Percentiles rank a stretch among this genome's conserved stretches.
phyloP scores from a whole-genome alignment of 1,140 invertebrate genomes.

The Cryptotermes secundus region DNA sequence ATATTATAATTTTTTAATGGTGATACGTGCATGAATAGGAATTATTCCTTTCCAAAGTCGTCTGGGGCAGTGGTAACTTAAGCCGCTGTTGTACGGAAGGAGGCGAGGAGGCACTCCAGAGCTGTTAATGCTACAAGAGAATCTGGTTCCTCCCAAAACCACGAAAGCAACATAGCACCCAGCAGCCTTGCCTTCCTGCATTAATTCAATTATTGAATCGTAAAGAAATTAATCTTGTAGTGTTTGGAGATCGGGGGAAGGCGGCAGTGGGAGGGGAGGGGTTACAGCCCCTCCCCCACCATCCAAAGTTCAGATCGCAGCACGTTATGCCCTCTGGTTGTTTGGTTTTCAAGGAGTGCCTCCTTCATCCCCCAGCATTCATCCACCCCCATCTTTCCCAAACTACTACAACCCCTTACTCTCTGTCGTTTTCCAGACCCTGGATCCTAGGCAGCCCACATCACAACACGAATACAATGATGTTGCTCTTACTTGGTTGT shows the following conservation, averaged over 20 bases:
- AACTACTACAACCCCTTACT: slow-evolving; percentile 8
- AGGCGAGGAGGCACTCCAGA: background rate
- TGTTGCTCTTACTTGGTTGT: slow-evolving; percentile 22
- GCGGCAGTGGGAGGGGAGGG: background rate
- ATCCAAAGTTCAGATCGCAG: no score
- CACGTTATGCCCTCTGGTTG: slow-evolving; percentile 21
- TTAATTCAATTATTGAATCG: slow-evolving; percentile 34
- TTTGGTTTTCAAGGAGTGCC: slow-evolving; percentile 26
- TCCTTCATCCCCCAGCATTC: slow-evolving; percentile 12
- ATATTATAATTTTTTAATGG: no score
- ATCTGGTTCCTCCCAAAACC: slow-evolving; percentile 11
- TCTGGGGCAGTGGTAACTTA: no score
- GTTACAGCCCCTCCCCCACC: background rate
- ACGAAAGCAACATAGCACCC: background rate
- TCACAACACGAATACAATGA: slow-evolving; percentile 8
- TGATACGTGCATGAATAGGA: no score
- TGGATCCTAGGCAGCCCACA: background rate
- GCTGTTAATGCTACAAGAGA: slow-evolving; percentile 5
- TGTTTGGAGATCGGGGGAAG: slow-evolving; percentile 22
- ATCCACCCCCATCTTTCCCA: background rate
- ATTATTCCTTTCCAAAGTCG: no score
- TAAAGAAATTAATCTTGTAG: slow-evolving; percentile 34
- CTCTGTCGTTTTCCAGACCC: slow-evolving; percentile 3
- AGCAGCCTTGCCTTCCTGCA: slow-evolving; percentile 19
- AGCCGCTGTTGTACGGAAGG: background rate